Evolutionary conservation across 2,888 invertebrate species (phyloP).

Genomic region (Phorcus lineatus): DNA sequence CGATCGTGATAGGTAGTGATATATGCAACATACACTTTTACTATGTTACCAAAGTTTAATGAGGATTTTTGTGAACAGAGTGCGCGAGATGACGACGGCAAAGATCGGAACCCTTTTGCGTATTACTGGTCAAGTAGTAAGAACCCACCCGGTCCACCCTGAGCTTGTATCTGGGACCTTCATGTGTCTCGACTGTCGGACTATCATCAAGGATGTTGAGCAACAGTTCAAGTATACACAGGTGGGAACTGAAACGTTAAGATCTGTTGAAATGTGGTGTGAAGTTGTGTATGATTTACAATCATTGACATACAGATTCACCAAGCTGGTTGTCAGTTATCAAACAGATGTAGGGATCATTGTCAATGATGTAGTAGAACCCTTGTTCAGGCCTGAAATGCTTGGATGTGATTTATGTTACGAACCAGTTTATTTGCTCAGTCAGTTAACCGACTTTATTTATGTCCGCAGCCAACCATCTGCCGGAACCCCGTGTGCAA

Average conservation of each 20-base stretch:
- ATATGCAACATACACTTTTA: no score
- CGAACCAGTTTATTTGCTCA: no score
- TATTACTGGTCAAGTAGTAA: constrained; percentile 92
- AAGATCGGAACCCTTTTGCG: constrained; percentile 94
- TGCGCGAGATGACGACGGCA: constrained; percentile 92
- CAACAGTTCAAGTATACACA: constrained; percentile 93
- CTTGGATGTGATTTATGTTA: no score
- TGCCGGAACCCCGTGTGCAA: constrained; percentile 97
- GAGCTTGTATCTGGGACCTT: constrained; percentile 92
- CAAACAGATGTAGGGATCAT: no score
- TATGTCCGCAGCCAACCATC: constrained; percentile 86
- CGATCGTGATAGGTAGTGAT: no score
- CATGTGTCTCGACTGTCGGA: constrained; percentile 96
- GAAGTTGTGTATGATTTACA: no score
- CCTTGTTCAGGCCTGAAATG: no score
- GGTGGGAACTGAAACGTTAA: constrained; percentile 78
- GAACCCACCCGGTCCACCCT: constrained; percentile 99
- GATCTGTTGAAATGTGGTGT: not conserved
- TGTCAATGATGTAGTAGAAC: no score
- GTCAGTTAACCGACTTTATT: no score
- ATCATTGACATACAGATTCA: no score
- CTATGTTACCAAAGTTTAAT: no score
- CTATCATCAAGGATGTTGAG: constrained; percentile 93
- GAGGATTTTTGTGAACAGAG: constrained; percentile 50
- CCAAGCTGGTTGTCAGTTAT: no score